Conservation (phyloP, 2,797 vertebrate species). For the Sebastiscus albofasciatus region DNA sequence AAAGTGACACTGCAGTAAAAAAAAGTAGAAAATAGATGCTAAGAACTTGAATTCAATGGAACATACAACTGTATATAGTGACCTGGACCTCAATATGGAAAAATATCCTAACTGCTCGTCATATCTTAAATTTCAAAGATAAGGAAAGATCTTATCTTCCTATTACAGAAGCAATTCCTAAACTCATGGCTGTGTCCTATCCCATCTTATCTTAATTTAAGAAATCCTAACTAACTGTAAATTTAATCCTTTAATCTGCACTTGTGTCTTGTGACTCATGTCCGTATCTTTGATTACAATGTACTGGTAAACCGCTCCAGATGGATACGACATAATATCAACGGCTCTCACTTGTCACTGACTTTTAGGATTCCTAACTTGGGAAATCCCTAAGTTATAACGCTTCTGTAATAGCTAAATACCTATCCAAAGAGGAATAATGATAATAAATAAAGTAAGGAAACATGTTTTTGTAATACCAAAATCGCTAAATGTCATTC, state of each 20-base stretch:
- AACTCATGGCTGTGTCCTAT: background rate
- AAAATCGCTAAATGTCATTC: background rate
- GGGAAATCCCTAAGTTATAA: background rate
- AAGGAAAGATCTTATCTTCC: background rate
- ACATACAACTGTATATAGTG: background rate
- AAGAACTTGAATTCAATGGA: background rate
- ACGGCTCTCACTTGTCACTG: background rate
- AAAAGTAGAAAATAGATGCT: background rate
- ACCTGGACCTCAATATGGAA: background rate
- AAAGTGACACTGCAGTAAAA: background rate
- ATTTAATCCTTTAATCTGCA: background rate
- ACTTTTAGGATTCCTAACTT: background rate
- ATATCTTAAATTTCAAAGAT: background rate
- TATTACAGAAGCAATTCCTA: background rate
- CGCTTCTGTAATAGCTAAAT: background rate
- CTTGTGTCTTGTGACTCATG: background rate
- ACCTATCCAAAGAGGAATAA: background rate
- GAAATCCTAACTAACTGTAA: background rate
- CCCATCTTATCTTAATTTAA: background rate
- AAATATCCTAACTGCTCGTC: rapidly evolving
- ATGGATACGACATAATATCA: background rate
- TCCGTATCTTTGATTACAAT: background rate
- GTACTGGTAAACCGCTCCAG: background rate
- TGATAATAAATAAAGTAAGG: background rate
- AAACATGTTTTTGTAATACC: background rate